phyloP scores from a whole-genome alignment of 2,113 vertebrate species.

The Kobus ellipsiprymnus region DNA sequence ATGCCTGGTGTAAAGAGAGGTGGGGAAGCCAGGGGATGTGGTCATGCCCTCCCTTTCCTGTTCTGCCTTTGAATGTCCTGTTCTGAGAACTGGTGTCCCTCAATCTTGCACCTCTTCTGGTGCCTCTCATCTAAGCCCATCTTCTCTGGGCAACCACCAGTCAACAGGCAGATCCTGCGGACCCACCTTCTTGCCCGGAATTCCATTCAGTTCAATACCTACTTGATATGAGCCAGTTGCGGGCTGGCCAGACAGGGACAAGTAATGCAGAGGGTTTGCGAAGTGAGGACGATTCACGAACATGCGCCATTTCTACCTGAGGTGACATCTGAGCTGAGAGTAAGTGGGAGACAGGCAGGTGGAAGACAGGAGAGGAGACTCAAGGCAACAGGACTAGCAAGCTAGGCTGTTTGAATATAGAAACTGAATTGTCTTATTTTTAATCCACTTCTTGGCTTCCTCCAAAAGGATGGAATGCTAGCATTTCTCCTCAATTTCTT shows the following conservation, averaged over 20 bases:
- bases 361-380: neutral
- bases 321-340: neutral
- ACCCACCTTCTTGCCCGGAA: neutral
- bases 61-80: neutral
- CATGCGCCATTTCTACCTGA: neutral
- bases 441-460: neutral
- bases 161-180: neutral
- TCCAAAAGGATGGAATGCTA: neutral
- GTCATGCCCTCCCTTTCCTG: neutral
- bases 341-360: neutral
- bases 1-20: neutral
- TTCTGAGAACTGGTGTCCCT: neutral
- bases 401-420: neutral
- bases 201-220: neutral
- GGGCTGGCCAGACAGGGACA: rapidly evolving
- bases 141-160: neutral
- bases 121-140: neutral
- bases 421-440: neutral
- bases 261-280: neutral
- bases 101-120: neutral
- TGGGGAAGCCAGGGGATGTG: rapidly evolving
- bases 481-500: neutral
- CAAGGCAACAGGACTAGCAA: neutral
- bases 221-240: neutral
- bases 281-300: neutral